Base-by-base conservation (phyloP, 2,797 vertebrate species). In the Protonibea diacanthus region DNA sequence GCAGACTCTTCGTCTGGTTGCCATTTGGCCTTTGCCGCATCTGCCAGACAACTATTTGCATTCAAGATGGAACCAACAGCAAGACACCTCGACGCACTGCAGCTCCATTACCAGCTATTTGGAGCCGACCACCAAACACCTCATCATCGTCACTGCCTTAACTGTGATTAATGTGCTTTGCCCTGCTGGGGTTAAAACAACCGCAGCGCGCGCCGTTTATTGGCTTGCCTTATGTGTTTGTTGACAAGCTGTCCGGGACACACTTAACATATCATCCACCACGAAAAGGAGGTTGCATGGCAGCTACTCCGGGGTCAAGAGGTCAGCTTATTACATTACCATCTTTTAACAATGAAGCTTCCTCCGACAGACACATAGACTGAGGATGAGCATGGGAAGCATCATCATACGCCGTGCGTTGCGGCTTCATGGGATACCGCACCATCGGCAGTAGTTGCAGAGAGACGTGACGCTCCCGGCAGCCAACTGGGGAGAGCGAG, bases 191-290 rank as follows among this genome's bases (percentile, higher is more conserved):
- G 94, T 94, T 93, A 94, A 91, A 89, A 89, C 86, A 93, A 92
- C 92, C 87, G 52, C 92, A 92, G 79, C 81, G 74, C 45, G 42
- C 58, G 78, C 76, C 80, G 23, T 90, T 93, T 90, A 91, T 90
- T 89, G 89, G 85, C 88, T 86, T 86, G 87, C 78, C 78, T 77
- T 61, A 84, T 33, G 91, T 91, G 92, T 94, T 94, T 95, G 94
- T 93, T 94, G 95, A 95, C 94, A 94, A 94, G 91, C 90, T 91
- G 91, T 93, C 93, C 27, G 4, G 76, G 83, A 91, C 89, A 77
- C 93, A 94, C 91, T 94, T 94, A 94, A 93, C 94, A 93, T 95
- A 90, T 95, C 92, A 92, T 92, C 82, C 68, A 40, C 77, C 47
- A 52, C 38, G 63, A 86, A 78, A 71, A 75, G 71, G 80, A 83